Evolutionary conservation across 64 coral and sea anemone genomes (phyloP).

Genomic region (Montipora foliosa): DNA sequence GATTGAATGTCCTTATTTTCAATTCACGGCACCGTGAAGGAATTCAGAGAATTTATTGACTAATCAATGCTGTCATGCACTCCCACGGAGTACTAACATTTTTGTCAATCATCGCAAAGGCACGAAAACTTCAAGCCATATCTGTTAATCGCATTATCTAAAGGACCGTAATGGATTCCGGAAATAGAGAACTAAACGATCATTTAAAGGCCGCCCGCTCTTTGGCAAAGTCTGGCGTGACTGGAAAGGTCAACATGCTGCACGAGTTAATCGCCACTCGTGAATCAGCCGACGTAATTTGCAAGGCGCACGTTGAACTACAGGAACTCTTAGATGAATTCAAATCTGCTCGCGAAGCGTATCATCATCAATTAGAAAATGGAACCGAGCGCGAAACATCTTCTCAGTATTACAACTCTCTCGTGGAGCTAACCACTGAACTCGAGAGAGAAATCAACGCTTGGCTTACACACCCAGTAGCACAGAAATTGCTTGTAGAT

Average conservation of each 20-base stretch:
- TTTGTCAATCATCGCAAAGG: background rate
- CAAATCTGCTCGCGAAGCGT: conserved; percentile 65
- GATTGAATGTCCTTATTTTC: background rate
- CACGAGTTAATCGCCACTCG: conserved; percentile 46
- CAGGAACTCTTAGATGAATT: conserved; percentile 55
- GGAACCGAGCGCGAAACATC: conserved; percentile 56
- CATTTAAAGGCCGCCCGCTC: conserved; percentile 52
- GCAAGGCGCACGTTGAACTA: conserved; percentile 35
- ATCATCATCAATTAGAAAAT: conserved; percentile 58
- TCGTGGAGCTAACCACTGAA: conserved; percentile 53
- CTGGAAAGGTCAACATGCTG: conserved; percentile 54
- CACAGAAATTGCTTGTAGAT: background rate
- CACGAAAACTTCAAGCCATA: background rate
- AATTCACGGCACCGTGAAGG: background rate
- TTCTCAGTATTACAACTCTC: conserved; percentile 11
- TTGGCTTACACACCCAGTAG: conserved; percentile 4
- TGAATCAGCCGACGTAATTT: conserved; percentile 21
- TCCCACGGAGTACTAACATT: background rate
- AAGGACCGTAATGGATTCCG: background rate
- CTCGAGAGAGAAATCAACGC: conserved; percentile 54
- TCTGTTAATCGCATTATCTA: background rate
- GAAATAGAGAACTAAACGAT: conserved; percentile 7
- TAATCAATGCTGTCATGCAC: background rate
- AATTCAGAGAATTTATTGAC: conserved; percentile 52
- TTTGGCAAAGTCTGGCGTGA: conserved; percentile 47